Percentiles rank a stretch among this genome's conserved stretches.
Evolutionary conservation across 1,140 invertebrate species (phyloP).

Genomic region (Hyles euphorbiae): DNA sequence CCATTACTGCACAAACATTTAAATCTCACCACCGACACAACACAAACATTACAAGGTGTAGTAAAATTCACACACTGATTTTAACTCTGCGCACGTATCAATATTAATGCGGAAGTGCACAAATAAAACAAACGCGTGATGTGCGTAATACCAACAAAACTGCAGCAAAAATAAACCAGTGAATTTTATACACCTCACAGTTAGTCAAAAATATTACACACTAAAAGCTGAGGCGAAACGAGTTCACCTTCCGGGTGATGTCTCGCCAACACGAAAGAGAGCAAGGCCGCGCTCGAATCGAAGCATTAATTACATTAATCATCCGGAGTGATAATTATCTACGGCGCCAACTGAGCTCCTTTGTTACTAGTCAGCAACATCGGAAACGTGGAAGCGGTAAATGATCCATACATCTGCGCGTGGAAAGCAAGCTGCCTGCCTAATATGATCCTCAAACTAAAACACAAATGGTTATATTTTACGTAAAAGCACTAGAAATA

Average conservation of each 20-base stretch:
- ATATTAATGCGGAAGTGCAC: too few species aligned
- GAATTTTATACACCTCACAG: conserved; percentile 20
- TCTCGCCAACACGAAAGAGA: conserved; percentile 36
- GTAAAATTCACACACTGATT: conserved; percentile 6
- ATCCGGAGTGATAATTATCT: conserved; percentile 24
- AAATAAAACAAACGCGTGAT: too few species aligned
- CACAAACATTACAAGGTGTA: conserved; percentile 6
- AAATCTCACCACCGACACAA: conserved; percentile 1
- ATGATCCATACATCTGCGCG: conserved; percentile 2
- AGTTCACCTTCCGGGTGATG: conserved; percentile 25
- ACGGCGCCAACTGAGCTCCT: background rate
- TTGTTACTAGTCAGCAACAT: background rate
- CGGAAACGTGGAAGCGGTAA: conserved; percentile 31
- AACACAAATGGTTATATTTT: too few species aligned
- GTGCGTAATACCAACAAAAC: background rate
- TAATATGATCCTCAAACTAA: conserved; percentile 4
- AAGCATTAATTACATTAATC: conserved; percentile 59
- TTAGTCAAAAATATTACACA: conserved; percentile 34
- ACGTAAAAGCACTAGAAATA: too few species aligned
- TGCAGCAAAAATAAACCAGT: conserved; percentile 1
- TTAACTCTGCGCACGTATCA: too few species aligned
- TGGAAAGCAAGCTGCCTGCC: conserved; percentile 44
- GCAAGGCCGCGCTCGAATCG: conserved; percentile 47
- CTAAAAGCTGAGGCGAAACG: conserved; percentile 36
- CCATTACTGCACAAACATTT: conserved; percentile 84